Evolutionary conservation across 2,113 vertebrate genomes (phyloP).

Genomic region (Mobula hypostoma): DNA sequence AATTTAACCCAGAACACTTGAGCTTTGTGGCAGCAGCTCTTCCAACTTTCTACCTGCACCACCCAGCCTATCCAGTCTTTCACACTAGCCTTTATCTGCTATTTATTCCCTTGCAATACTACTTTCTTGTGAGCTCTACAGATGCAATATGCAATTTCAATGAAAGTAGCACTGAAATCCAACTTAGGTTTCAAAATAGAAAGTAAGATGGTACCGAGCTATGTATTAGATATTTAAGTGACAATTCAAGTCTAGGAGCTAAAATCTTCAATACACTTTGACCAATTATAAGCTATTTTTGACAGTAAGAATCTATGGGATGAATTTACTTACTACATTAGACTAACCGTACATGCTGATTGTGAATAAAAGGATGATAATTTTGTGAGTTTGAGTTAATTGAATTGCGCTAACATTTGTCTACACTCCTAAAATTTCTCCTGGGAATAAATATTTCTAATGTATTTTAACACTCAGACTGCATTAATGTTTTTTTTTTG

Average conservation of each 20-base stretch:
- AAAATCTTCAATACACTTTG: background rate
- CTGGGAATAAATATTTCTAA: conserved; percentile 34
- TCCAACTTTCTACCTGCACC: no score
- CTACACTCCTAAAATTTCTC: conserved; percentile 34
- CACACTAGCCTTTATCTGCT: no score
- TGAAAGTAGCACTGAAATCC: background rate
- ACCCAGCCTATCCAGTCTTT: no score
- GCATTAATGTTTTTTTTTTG: conserved; percentile 25
- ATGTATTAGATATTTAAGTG: background rate
- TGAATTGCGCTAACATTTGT: conserved; percentile 21
- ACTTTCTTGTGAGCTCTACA: no score
- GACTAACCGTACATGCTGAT: background rate
- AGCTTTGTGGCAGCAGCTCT: no score
- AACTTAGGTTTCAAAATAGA: background rate
- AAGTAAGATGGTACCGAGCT: background rate
- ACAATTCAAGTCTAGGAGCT: background rate
- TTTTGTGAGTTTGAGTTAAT: conserved; percentile 30
- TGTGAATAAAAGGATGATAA: background rate
- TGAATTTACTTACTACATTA: conserved; percentile 2
- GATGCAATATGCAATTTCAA: no score
- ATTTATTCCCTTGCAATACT: no score
- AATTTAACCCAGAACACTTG: no score
- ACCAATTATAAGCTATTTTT: background rate
- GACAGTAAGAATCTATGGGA: background rate
- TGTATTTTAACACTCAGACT: conserved; percentile 25